Base-by-base conservation (phyloP, 2,113 vertebrate genomes). In the Ondatra zibethicus region DNA sequence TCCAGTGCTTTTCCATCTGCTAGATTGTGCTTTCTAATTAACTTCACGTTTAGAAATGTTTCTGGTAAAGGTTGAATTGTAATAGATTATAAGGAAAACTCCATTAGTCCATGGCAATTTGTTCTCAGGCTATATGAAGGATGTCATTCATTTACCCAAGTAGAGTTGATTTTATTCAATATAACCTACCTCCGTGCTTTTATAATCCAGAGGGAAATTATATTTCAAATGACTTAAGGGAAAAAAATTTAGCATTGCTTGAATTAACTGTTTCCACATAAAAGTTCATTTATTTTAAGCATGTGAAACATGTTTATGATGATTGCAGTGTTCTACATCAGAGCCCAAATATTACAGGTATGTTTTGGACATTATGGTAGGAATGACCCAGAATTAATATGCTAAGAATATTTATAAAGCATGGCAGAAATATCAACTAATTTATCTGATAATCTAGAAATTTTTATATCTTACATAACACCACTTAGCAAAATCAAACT, bases 141-240 rank as follows among this genome's bases (percentile, higher is more conserved):
- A 77, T 98, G 97, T 98, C 98, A 98, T 98, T 98, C 98, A 98
- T 98, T 65, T 96, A 90, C 84, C 92, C 58, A 97, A 97, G 94
- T 89, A 98, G 89, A 97, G 92, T 91, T 95, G 92, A 97, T 98
- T 96, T 96, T 97, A 58, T 98, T 97, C 97, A 92, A 52, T 95
- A 93, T 63, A 98, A 92, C 75, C 25, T 96, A 97, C 97, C 93
- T 98, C 93, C 92, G 95, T 97, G 97, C 97, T 96, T 98, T 98
- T 96, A 97, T 97, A 98, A 98, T 98, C 98, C 96, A 78, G 29
- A 77, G 98, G 98, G 98, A 99, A 99, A 99, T 99, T 98, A 98
- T 98, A 97, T 98, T 98, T 98, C 97, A 99, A 99, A 99, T 98
- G 98, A 98, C 98, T 98, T 98, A 97, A 96, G 96, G 96, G 91